These are phyloP conservation scores for Brenthis hecate DNA, from an alignment of 2,888 invertebrate species.

Conservation along the genomic window DNA sequence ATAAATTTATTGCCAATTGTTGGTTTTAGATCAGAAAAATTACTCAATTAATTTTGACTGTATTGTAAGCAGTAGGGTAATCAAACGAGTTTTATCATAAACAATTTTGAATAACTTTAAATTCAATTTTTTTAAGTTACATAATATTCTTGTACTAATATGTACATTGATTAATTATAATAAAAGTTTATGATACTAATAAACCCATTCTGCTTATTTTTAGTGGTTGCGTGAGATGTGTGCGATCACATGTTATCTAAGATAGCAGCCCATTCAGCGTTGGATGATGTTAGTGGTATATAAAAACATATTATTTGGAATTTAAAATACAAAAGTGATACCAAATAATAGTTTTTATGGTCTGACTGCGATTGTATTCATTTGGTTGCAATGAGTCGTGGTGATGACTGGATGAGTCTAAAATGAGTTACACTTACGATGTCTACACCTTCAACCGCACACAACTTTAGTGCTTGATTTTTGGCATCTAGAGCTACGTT, in stretches of 20 bases:
- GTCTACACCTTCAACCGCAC: slow-evolving; percentile 97
- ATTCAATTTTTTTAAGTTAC: background rate
- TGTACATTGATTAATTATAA: slow-evolving; percentile 4
- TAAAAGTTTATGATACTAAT: slow-evolving; percentile 5
- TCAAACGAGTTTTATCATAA: background rate
- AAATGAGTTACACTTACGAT: slow-evolving; percentile 85
- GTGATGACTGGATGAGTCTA: slow-evolving; percentile 24
- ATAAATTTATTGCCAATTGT: slow-evolving; percentile 22
- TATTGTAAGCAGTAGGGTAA: slow-evolving; percentile 7
- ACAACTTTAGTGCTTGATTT: slow-evolving; percentile 97
- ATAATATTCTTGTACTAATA: background rate
- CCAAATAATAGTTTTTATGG: slow-evolving; percentile 4
- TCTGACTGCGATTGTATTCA: slow-evolving; percentile 5
- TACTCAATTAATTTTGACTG: slow-evolving; percentile 4
- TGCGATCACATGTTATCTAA: slow-evolving; percentile 20
- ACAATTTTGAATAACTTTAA: background rate
- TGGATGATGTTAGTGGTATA: slow-evolving; percentile 27
- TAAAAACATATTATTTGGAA: slow-evolving; percentile 2
- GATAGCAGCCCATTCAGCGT: slow-evolving; percentile 24
- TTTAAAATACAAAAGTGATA: background rate
- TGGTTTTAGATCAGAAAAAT: slow-evolving; percentile 2
- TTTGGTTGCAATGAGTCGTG: slow-evolving; percentile 28
- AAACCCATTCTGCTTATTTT: slow-evolving; percentile 9
- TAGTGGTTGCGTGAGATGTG: background rate
- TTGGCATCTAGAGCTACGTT: slow-evolving; percentile 99